Base-by-base conservation (phyloP, 1,140 invertebrate genomes). In the Ectropis grisescens region DNA sequence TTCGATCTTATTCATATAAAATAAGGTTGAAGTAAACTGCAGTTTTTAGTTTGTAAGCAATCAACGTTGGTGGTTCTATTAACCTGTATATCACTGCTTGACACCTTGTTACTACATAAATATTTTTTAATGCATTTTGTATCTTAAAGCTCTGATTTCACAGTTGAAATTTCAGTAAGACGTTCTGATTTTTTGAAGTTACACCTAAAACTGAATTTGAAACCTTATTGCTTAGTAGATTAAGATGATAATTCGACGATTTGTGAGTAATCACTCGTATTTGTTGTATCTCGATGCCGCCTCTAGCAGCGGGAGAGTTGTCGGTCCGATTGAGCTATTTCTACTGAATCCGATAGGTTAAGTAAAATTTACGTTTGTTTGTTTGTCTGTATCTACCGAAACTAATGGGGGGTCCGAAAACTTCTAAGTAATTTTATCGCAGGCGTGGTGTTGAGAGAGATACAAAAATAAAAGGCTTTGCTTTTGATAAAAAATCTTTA, bases 1-100 rank as follows among this genome's bases (percentile, higher is more conserved):
- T n/a, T n/a, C n/a, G n/a, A n/a, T 8, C 16, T 19, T 19, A 19
- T 19, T 19, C 8, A 3, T 19, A 19, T 3, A 19, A 19, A 8
- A 4, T 19, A 19, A 19, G 16, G 16, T 19, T 19, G 3, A 19
- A 19, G 3, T 19, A 19, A 19, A 19, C 16, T 19, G 16, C n/a
- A 15, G 29, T 24, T 7, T 7, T 31, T 2, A 19, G 11, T 29
- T 33, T 32, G 27, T 40, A 14, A 19, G n/a, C 14, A 16, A 41
- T 46, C 48, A 13, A 46, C 49, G 38, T 44, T 36, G 57, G 57
- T 59, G 53, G 16, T 44, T 46, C 41, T 44, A 47, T 56, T 56
- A 58, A 56, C 59, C 50, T 61, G 56, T 58, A 49, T 55, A 61
- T 58, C 53, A 55, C 60, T 19, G 16, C 3, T 19, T 70, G 55